Conservation (phyloP, 2,888 invertebrate species). For the Pollenia amentaria region DNA sequence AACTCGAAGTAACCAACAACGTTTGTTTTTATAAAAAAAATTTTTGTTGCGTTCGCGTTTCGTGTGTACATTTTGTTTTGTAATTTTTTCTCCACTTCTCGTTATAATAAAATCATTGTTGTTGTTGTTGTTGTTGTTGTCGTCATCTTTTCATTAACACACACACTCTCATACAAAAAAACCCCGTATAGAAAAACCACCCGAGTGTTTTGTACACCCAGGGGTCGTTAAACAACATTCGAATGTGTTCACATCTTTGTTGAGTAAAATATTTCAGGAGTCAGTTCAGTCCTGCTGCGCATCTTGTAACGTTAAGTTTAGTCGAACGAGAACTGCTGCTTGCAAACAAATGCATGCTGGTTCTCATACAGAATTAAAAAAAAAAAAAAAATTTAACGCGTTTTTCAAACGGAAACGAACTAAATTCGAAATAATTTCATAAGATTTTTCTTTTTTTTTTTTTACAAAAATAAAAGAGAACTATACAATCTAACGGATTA, state of each 20-base stretch:
- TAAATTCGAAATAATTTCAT: conserved; percentile 19
- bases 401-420: conserved; percentile 52
- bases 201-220: conserved; percentile 67
- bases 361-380: conserved; percentile 19
- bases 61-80: conserved; percentile 33
- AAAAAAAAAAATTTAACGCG: conserved; percentile 39
- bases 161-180: conserved; percentile 37
- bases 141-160: conserved; percentile 67
- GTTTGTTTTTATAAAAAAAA: not conserved
- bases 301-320: conserved; percentile 83
- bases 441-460: conserved; percentile 31
- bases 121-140: conserved; percentile 45
- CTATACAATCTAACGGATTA: conserved; percentile 52
- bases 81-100: conserved; percentile 58
- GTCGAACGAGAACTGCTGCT: conserved; percentile 74
- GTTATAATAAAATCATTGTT: conserved; percentile 9
- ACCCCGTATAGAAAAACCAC: conserved; percentile 64
- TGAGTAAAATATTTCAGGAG: conserved; percentile 81
- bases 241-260: conserved; percentile 71
- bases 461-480: conserved; percentile 15
- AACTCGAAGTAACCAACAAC: conserved; percentile 18
- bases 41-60: conserved; percentile 57
- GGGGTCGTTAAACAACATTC: conserved; percentile 71
- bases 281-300: conserved; percentile 85
- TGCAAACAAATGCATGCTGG: conserved; percentile 69